These are phyloP conservation scores for Pterois miles DNA, from an alignment of 2,797 vertebrate genomes.

Conservation along the genomic window DNA sequence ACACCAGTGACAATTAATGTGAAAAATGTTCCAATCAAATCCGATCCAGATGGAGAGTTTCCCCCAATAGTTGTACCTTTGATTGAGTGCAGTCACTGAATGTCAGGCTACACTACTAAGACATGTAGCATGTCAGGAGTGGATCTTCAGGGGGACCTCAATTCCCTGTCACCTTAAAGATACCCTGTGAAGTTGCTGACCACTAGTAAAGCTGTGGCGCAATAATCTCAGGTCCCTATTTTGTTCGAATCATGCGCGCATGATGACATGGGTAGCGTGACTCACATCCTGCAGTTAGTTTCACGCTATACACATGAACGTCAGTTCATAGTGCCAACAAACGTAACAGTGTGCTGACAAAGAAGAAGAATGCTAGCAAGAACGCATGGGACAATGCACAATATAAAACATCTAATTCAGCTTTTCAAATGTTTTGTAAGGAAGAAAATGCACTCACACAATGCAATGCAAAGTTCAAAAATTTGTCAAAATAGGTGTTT, in stretches of 20 bases:
- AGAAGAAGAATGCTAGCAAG: not conserved
- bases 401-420: not conserved
- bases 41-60: slow-evolving; percentile 48
- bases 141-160: not conserved
- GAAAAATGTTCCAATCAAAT: slow-evolving; percentile 39
- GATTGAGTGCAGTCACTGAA: not conserved
- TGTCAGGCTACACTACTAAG: not conserved
- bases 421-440: not conserved
- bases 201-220: not conserved
- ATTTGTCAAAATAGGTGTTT: not conserved
- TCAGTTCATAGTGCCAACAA: not conserved
- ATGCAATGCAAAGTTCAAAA: not conserved
- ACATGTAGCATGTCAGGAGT: not conserved
- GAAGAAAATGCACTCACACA: not conserved
- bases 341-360: not conserved
- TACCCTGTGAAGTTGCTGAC: not conserved
- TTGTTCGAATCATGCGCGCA: not conserved
- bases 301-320: not conserved
- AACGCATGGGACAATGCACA: not conserved
- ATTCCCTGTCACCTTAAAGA: not conserved
- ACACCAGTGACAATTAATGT: slow-evolving; percentile 21
- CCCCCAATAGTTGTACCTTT: not conserved
- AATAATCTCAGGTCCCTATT: not conserved
- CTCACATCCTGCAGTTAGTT: not conserved
- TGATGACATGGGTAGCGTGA: not conserved